These are phyloP conservation scores for Rhopalosiphum maidis DNA, from an alignment of 1,140 invertebrate species.

Conservation along the genomic window DNA sequence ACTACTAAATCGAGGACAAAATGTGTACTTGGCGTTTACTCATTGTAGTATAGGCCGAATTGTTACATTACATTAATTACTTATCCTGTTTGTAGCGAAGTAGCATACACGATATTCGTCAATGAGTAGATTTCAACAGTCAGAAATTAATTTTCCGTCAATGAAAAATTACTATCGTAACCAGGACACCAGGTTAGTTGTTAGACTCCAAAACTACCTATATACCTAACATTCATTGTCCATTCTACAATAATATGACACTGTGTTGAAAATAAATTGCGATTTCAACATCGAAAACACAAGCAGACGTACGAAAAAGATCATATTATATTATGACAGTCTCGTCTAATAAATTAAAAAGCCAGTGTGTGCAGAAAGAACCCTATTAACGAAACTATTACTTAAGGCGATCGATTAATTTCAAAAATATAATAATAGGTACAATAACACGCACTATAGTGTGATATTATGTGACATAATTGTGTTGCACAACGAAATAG, in stretches of 20 bases:
- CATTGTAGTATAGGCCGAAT: neutral
- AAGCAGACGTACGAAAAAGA: neutral
- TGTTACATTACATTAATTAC: neutral
- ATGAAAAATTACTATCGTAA: neutral
- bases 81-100: neutral
- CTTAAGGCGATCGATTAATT: slow-evolving; percentile 12
- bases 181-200: neutral
- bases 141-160: neutral
- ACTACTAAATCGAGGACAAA: neutral
- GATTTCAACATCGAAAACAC: neutral
- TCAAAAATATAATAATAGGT: neutral
- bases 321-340: neutral
- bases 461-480: neutral
- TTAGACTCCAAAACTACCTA: neutral
- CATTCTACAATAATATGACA: neutral
- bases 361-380: neutral
- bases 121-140: neutral
- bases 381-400: neutral
- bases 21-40: neutral
- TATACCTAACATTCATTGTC: neutral
- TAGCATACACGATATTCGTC: neutral
- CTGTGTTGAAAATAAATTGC: slow-evolving; percentile 8
- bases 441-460: neutral
- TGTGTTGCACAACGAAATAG: neutral
- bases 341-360: neutral